A percentile compares a stretch with the other conserved stretches of the same genome.
Conservation (phyloP, 1,140 invertebrate species). For the Portunus trituberculatus region DNA sequence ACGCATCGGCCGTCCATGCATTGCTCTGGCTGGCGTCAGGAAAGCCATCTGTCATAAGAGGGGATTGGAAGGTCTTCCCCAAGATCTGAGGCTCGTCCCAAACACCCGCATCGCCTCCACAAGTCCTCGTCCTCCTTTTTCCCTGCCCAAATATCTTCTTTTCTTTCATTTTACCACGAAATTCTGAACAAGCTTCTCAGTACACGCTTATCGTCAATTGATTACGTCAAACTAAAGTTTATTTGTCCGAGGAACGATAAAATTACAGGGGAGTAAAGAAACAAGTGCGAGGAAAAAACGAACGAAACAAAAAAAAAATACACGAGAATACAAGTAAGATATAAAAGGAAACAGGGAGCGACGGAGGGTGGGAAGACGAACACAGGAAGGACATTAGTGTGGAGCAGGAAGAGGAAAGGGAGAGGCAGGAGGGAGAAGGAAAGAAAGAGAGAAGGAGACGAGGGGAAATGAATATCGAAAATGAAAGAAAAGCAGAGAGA, state of each 20-base stretch:
- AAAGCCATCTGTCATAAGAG: slow-evolving; percentile 44
- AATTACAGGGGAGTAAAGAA: background rate
- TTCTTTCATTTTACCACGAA: too few relatives aligned
- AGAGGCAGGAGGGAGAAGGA: background rate
- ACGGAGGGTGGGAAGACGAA: background rate
- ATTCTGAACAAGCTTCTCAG: too few relatives aligned
- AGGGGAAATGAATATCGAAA: background rate
- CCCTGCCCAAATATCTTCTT: background rate
- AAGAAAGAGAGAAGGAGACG: slow-evolving; percentile 15
- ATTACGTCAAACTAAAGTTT: too few relatives aligned
- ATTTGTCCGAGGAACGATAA: background rate
- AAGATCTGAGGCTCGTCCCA: slow-evolving; percentile 34
- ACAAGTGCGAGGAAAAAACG: background rate
- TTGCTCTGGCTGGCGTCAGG: background rate
- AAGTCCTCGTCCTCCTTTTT: background rate
- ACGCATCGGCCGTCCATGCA: slow-evolving; percentile 29
- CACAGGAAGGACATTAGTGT: too few relatives aligned
- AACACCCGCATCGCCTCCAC: background rate
- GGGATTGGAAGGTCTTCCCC: slow-evolving; percentile 36
- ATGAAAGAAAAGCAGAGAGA: background rate
- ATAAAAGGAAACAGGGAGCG: background rate
- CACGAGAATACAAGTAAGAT: background rate
- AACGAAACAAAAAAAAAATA: background rate
- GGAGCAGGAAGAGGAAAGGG: background rate
- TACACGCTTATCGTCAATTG: too few relatives aligned